Base-by-base conservation (phyloP, 2,113 vertebrate genomes). In the Amia ocellicauda region DNA sequence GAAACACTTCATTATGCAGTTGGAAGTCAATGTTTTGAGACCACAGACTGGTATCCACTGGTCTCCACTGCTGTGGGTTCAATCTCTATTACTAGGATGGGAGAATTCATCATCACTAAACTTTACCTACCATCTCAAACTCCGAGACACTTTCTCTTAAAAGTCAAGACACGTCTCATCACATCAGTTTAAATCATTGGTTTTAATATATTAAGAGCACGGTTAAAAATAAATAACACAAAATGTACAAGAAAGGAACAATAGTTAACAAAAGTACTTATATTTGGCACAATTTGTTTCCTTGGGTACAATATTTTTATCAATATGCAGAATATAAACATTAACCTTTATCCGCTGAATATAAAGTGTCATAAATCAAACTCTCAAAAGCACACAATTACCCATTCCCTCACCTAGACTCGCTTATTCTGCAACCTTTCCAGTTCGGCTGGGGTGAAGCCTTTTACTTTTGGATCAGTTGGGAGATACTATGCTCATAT, bases 201-300 rank as follows among this genome's bases (percentile, higher is more conserved):
- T 36, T 36, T 36, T 36, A 36, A 36, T 36, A 36, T 36, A 36
- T 36, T 36, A 36, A 36, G 5, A n/a, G 43, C 9, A 51, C 41
- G 28, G 17, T 50, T 62, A 31, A 17, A 67, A 62, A 60, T 62
- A 28, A 63, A 28, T 31, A 23, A 75, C 57, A 74, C 66, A 64
- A 71, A 70, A 63, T 36, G 31, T 54, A 70, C 23, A 51, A 50
- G 14, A 40, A 17, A 54, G n/a, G 55, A 73, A 54, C 26, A 26
- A 40, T 62, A 14, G 64, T 68, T 71, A 54, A 66, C 43, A 64
- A 58, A 62, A 61, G 24, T 11, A 54, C 26, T 63, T 70, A 67
- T 36, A 58, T 63, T 75, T 81, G 77, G 73, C 70, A 73, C 59
- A 16, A n/a, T 64, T 3, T 20, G 31, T 36, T 36, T n/a, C n/a